A percentile compares a stretch with the other conserved stretches of the same genome.
Conservation (phyloP, 2,888 invertebrate species). For the Drosophila basisetae region DNA sequence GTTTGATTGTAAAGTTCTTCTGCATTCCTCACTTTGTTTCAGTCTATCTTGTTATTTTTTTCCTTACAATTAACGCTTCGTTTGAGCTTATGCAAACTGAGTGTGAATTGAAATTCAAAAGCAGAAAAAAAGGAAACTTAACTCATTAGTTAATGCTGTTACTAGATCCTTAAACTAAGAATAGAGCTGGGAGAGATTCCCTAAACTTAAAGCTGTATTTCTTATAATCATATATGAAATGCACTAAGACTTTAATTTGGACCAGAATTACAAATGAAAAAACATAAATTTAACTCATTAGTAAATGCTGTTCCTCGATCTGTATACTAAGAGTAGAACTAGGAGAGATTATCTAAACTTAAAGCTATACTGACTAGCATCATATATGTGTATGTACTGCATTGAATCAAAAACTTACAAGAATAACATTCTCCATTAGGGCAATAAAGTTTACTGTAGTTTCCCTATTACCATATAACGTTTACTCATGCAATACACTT, state of each 20-base stretch:
- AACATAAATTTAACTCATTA: background rate
- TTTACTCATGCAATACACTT: background rate
- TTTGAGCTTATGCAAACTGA: constrained; percentile 31
- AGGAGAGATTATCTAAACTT: background rate
- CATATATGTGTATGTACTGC: background rate
- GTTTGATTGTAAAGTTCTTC: constrained; percentile 46
- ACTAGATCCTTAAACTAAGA: background rate
- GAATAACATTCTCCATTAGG: background rate
- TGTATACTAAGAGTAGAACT: background rate
- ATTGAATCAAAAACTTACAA: background rate
- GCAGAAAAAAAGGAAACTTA: background rate
- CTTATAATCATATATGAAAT: background rate
- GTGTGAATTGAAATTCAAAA: constrained; percentile 24
- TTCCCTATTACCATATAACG: constrained; percentile 21
- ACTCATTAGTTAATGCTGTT: constrained; percentile 12
- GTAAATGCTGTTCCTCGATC: background rate
- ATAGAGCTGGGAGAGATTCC: background rate
- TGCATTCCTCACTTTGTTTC: constrained; percentile 20
- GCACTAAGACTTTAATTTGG: background rate
- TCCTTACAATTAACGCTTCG: constrained; percentile 32
- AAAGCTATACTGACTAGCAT: background rate
- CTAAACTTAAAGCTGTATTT: background rate
- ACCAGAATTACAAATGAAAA: background rate
- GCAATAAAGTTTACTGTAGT: constrained; percentile 22
- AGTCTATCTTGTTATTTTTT: constrained; percentile 9